Evolutionary conservation across 2,797 vertebrate genomes (phyloP).

Genomic region (Helostoma temminkii): DNA sequence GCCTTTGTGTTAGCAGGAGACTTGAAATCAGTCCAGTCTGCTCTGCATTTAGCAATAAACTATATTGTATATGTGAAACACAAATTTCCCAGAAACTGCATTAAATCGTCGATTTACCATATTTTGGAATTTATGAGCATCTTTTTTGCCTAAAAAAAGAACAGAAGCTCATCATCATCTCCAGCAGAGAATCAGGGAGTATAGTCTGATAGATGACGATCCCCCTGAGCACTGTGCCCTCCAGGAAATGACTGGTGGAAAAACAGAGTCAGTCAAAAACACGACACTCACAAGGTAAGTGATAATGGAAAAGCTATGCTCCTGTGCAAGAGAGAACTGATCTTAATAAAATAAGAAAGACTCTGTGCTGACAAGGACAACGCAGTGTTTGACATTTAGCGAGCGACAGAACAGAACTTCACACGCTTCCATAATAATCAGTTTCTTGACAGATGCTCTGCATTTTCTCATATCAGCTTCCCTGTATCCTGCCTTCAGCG

Average conservation of each 20-base stretch:
- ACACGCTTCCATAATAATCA: background rate
- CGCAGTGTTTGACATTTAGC: background rate
- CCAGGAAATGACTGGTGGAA: background rate
- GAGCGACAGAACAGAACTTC: background rate
- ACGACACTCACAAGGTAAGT: conserved; percentile 7
- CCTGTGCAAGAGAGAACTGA: background rate
- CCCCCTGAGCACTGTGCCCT: background rate
- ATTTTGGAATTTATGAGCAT: background rate
- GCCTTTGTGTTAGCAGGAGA: too few species aligned
- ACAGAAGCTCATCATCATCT: conserved; percentile 4
- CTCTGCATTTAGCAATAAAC: too few species aligned
- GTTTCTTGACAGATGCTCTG: too few species aligned
- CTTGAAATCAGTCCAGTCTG: too few species aligned
- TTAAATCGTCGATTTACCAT: too few species aligned
- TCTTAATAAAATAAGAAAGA: background rate
- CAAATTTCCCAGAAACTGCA: too few species aligned
- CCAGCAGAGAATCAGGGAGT: background rate
- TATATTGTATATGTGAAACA: too few species aligned
- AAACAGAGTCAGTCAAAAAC: conserved; percentile 2
- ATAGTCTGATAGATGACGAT: background rate
- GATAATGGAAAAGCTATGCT: background rate
- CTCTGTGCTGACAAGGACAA: background rate
- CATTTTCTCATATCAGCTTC: too few species aligned
- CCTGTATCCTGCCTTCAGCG: too few species aligned
- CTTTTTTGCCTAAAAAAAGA: background rate